Conservation (phyloP, 2,888 invertebrate species). For the Drosophila mimica region DNA sequence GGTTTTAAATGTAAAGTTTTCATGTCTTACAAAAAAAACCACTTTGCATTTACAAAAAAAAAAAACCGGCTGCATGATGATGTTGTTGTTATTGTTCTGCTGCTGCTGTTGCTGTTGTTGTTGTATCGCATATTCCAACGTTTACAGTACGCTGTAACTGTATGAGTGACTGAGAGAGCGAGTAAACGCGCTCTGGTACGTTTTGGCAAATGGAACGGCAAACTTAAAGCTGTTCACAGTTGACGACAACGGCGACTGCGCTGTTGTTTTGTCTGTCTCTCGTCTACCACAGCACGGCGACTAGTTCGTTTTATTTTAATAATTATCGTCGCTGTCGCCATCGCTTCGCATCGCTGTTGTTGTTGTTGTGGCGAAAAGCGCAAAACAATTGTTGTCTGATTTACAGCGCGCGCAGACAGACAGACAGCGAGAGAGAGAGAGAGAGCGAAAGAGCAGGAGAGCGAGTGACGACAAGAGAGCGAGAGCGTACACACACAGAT, state of each 20-base stretch:
- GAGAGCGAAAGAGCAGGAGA: slow-evolving; percentile 12
- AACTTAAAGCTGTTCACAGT: slow-evolving; percentile 40
- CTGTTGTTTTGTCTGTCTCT: slow-evolving; percentile 60
- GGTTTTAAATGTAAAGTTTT: slow-evolving; percentile 27
- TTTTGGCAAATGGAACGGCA: slow-evolving; percentile 48
- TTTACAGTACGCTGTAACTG: slow-evolving; percentile 30
- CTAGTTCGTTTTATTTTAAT: slow-evolving; percentile 66
- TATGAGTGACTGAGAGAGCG: slow-evolving; percentile 19
- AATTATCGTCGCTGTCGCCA: slow-evolving; percentile 49
- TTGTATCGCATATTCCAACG: slow-evolving; percentile 31
- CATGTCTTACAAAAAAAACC: slow-evolving; percentile 23
- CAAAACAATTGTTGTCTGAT: slow-evolving; percentile 71
- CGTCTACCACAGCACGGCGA: slow-evolving; percentile 38
- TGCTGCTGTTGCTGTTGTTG: slow-evolving; percentile 20
- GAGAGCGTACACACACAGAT: slow-evolving; percentile 19
- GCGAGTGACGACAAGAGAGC: slow-evolving; percentile 9
- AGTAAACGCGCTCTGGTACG: slow-evolving; percentile 34
- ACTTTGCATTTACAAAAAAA: slow-evolving; percentile 38
- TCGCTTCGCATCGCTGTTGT: slow-evolving; percentile 20
- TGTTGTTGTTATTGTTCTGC: slow-evolving; percentile 27
- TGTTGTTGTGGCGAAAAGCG: slow-evolving; percentile 62
- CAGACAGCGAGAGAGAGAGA: slow-evolving; percentile 8
- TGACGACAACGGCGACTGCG: slow-evolving; percentile 48
- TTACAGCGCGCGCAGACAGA: slow-evolving; percentile 55
- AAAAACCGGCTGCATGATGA: slow-evolving; percentile 53